Evolutionary conservation across 2,888 invertebrate genomes (phyloP), one percentile per base, ranked within the genome.

Genomic region (Mythimna albipuncta): DNA sequence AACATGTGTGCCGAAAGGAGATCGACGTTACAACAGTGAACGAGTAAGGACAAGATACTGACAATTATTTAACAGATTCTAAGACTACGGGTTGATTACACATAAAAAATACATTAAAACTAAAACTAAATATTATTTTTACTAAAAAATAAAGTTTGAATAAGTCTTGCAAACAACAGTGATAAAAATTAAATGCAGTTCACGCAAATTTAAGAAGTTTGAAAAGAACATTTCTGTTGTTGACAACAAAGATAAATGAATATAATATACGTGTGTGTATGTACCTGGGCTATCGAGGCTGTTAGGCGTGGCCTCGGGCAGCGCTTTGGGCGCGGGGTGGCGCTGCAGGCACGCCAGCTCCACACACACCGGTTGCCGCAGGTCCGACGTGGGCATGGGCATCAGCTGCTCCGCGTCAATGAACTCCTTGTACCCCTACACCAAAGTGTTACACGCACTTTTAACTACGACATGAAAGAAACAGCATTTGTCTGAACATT

Each of bases 371-470:
- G 98, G 98, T 91, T 97, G 98, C 83, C 98, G 97, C 94, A 98
- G 97, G 94, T 98, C 98, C 88, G 98, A 98, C 79, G 98, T 98
- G 77, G 98, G 96, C 94, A 98, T 97, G 81, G 98, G 98, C 98
- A 98, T 98, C 89, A 98, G 97, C 92, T 98, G 98, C 96, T 98
- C 98, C 76, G 98, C 98, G 95, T 98, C 98, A 92, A 98, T 98
- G 97, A 98, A 98, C 93, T 98, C 98, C 97, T 98, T 98, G 97
- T 98, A 98, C 90, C 98, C 98, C 98, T 99, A 93, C 77, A 88
- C 81, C 82, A 91, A 84, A 78, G 72, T 65, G 75, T 74, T 66
- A 71, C 44, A 55, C 50, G 19, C n/a, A 68, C 59, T 70, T 75
- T 83, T 63, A 81, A 63, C 52, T 66, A 35, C 21, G 38, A 57